Evolutionary conservation across 2,113 vertebrate species (phyloP).

Genomic region (Antennarius striatus): DNA sequence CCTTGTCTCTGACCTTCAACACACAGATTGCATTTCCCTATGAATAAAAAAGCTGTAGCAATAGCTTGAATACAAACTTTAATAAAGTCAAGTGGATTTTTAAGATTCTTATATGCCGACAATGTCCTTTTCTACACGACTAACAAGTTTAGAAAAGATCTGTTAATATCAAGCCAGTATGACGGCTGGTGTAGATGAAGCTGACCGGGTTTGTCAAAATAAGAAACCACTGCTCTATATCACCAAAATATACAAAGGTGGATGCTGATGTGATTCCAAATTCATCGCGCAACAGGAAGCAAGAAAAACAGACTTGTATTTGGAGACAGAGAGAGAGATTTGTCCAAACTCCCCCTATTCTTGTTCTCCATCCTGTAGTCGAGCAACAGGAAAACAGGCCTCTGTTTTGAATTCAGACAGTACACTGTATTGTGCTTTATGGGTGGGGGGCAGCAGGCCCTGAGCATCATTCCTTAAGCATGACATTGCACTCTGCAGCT

Average conservation of each 20-base stretch:
- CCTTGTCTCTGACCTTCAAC: too few species aligned
- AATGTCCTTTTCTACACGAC: not conserved
- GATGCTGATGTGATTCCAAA: not conserved
- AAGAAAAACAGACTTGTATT: not conserved
- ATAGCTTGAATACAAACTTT: not conserved
- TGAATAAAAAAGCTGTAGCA: not conserved
- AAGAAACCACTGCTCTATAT: too few species aligned
- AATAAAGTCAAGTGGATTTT: not conserved
- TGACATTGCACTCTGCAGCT: slow-evolving; percentile 69
- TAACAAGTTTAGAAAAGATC: not conserved
- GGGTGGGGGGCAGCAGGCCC: slow-evolving; percentile 7
- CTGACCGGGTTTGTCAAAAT: too few species aligned
- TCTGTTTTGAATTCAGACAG: slow-evolving; percentile 64
- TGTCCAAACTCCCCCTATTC: not conserved
- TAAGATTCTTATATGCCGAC: not conserved
- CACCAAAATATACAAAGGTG: too few species aligned
- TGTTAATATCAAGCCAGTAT: not conserved
- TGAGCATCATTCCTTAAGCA: slow-evolving; percentile 68
- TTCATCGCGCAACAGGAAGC: slow-evolving; percentile 7
- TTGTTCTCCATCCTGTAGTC: slow-evolving; percentile 2
- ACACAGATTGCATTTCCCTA: too few species aligned
- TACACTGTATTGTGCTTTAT: slow-evolving; percentile 54
- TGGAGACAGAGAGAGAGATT: not conserved
- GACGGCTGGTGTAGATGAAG: too few species aligned
- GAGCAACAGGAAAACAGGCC: slow-evolving; percentile 35